Percentiles rank a stretch among this genome's conserved stretches.
These are phyloP conservation scores for Eilema sororculum DNA, from an alignment of 2,888 invertebrate species.

Conservation along the genomic window DNA sequence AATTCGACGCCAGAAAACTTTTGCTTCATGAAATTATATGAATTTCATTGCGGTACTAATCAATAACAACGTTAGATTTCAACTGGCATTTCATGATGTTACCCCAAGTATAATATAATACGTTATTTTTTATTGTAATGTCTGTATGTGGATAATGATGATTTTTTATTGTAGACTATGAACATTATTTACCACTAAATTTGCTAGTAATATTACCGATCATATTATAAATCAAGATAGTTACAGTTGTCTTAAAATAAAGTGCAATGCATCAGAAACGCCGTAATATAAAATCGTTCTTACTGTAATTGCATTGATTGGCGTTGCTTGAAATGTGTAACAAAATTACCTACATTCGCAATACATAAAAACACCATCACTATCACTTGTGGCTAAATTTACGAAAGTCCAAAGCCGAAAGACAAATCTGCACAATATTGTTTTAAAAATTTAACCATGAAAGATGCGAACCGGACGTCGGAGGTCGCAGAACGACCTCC, in stretches of 20 bases:
- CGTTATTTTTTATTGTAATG: too few relatives aligned
- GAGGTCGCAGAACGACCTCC: too few relatives aligned
- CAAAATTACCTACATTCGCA: too few relatives aligned
- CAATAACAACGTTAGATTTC: not conserved
- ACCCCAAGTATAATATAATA: not conserved
- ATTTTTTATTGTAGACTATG: not conserved
- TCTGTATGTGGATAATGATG: not conserved
- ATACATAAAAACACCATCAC: not conserved
- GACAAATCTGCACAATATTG: not conserved
- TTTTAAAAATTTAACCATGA: not conserved
- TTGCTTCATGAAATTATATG: not conserved
- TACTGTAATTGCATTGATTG: not conserved
- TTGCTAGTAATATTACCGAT: too few relatives aligned
- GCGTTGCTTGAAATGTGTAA: not conserved
- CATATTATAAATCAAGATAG: not conserved
- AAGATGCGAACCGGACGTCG: too few relatives aligned
- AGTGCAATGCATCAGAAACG: not conserved
- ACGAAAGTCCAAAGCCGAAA: not conserved
- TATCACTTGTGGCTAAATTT: not conserved
- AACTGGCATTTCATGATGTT: not conserved
- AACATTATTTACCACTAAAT: too few relatives aligned
- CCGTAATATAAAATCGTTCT: not conserved
- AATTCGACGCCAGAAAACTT: not conserved
- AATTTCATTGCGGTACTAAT: constrained; percentile 1
- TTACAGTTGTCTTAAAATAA: not conserved